Conservation (phyloP, 2,113 vertebrate genomes). For the Narcine bancroftii region DNA sequence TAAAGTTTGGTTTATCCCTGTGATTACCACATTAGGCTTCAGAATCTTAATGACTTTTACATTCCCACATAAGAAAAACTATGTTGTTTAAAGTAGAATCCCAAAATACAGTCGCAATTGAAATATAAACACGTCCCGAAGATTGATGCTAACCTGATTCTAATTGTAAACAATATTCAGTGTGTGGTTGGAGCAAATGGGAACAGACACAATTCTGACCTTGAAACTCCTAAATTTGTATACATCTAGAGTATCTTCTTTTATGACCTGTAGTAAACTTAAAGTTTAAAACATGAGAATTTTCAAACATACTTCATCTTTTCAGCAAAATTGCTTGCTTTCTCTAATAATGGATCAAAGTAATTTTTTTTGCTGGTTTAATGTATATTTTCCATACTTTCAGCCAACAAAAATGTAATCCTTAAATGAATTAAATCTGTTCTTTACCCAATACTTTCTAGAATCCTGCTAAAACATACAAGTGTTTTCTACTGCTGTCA, state of each 20-base stretch:
- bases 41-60: conserved; percentile 12
- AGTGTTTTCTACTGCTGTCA: neutral
- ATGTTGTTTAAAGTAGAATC: conserved; percentile 12
- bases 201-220: neutral
- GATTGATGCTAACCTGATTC: conserved; percentile 22
- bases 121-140: conserved; percentile 25
- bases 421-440: neutral
- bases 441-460: neutral
- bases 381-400: neutral
- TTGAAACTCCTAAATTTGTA: neutral
- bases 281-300: neutral
- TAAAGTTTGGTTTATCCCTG: neutral
- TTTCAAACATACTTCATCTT: no score
- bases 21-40: neutral
- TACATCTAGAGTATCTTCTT: neutral
- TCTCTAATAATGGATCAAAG: neutral
- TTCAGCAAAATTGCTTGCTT: neutral
- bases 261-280: no score
- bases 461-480: neutral
- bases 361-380: neutral
- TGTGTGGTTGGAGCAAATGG: neutral
- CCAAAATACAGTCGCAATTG: neutral
- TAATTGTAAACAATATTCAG: conserved; percentile 7
- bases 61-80: neutral
- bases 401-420: neutral